Conservation (phyloP, 2,888 invertebrate species). For the Anorthoa munda region DNA sequence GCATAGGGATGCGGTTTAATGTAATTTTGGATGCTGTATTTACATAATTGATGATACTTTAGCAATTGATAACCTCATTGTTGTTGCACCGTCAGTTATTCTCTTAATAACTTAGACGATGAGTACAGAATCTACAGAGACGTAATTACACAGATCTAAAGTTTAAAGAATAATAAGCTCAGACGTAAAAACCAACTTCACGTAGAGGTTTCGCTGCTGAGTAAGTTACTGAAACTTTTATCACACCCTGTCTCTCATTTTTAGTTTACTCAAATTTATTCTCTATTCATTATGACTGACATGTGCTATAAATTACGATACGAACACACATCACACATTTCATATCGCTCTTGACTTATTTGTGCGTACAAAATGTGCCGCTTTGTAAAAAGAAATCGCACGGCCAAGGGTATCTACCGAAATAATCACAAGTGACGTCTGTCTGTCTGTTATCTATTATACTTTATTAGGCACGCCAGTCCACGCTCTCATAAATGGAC, state of each 20-base stretch:
- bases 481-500: slow-evolving; percentile 64
- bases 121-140: not conserved
- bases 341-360: slow-evolving; percentile 50
- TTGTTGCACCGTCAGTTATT: not conserved
- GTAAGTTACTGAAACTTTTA: slow-evolving; percentile 38
- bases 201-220: slow-evolving; percentile 13
- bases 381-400: slow-evolving; percentile 35
- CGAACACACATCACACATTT: slow-evolving; percentile 40
- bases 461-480: slow-evolving; percentile 48
- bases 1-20: slow-evolving; percentile 47
- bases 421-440: slow-evolving; percentile 51
- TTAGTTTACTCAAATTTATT: slow-evolving; percentile 44
- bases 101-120: not conserved
- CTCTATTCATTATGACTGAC: slow-evolving; percentile 33
- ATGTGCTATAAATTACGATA: slow-evolving; percentile 45
- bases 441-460: slow-evolving; percentile 47
- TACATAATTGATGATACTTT: slow-evolving; percentile 39
- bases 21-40: slow-evolving; percentile 46
- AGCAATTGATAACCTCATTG: slow-evolving; percentile 20
- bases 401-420: slow-evolving; percentile 7
- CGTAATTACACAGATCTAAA: not conserved
- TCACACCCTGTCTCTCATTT: slow-evolving; percentile 30
- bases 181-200: slow-evolving; percentile 3
- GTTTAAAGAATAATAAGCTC: not conserved
- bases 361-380: slow-evolving; percentile 22